A percentile compares a stretch with the other conserved stretches of the same genome.
Conservation (phyloP, 1,140 invertebrate genomes). For the Drosophila jambulina region DNA sequence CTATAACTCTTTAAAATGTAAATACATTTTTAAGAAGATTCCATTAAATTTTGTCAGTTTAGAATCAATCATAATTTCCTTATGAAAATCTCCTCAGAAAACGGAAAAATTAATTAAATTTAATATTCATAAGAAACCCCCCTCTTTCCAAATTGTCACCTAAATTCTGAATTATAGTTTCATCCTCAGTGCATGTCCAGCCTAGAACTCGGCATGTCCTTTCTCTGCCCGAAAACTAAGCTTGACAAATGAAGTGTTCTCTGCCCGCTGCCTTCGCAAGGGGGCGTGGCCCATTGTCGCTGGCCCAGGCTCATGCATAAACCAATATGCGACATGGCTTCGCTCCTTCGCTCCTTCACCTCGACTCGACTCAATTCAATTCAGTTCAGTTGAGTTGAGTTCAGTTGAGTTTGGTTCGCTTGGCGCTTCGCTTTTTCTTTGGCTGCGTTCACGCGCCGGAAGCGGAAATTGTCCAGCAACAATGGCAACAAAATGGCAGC, state of each 20-base stretch:
- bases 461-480: slow-evolving; percentile 80
- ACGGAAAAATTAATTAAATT: no score
- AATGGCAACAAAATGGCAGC: slow-evolving; percentile 75
- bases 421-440: slow-evolving; percentile 28
- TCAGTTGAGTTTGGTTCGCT: slow-evolving; percentile 22
- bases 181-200: slow-evolving; percentile 23
- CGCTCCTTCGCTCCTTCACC: slow-evolving; percentile 3
- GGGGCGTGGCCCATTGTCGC: slow-evolving; percentile 31
- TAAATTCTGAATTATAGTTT: neutral
- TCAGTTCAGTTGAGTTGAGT: slow-evolving; percentile 12
- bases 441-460: slow-evolving; percentile 74
- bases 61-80: neutral
- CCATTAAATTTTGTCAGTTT: no score
- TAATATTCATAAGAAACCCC: neutral
- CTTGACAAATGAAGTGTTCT: slow-evolving; percentile 78
- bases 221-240: slow-evolving; percentile 41
- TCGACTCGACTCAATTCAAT: slow-evolving; percentile 2
- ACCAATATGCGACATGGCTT: slow-evolving; percentile 68
- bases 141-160: neutral
- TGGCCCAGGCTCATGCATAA: slow-evolving; percentile 71
- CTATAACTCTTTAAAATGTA: no score
- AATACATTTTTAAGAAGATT: no score
- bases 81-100: neutral
- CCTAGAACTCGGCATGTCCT: slow-evolving; percentile 7
- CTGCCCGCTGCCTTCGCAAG: slow-evolving; percentile 13